A percentile compares a stretch with the other conserved stretches of the same genome.
These are phyloP conservation scores for Himalopsyche tibetana DNA, from an alignment of 2,888 invertebrate species.

Conservation along the genomic window DNA sequence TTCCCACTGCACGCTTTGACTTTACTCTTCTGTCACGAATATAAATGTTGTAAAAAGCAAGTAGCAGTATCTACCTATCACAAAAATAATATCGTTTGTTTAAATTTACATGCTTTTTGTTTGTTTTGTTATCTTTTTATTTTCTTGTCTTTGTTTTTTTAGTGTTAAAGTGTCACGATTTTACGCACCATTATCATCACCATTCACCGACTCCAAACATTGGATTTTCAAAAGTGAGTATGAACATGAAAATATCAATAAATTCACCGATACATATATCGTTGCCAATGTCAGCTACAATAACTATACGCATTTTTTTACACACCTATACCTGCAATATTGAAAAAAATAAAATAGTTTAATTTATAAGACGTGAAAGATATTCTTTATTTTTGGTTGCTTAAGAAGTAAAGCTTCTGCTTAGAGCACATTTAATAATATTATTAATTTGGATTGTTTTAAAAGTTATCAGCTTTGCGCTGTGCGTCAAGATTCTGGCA, in stretches of 20 bases:
- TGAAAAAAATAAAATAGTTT: no score
- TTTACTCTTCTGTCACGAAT: conserved; percentile 60
- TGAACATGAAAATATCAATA: background rate
- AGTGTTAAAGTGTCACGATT: conserved; percentile 91
- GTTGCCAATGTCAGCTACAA: no score
- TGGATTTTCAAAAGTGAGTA: conserved; percentile 93
- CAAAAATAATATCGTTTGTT: conserved; percentile 38
- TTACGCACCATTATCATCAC: conserved; percentile 81
- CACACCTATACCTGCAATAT: no score
- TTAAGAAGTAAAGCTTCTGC: no score
- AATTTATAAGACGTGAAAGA: no score
- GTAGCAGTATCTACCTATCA: conserved; percentile 43
- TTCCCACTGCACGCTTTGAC: conserved; percentile 59
- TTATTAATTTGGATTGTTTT: no score
- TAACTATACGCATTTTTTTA: no score
- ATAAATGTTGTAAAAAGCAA: conserved; percentile 47
- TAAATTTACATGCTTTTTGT: conserved; percentile 46
- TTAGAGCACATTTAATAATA: no score
- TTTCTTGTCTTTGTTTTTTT: conserved; percentile 80
- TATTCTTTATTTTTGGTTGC: no score
- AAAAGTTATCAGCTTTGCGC: no score
- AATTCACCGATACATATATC: no score
- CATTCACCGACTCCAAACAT: conserved; percentile 89
- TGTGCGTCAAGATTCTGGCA: no score
- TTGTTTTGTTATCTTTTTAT: conserved; percentile 66